A percentile compares a stretch with the other conserved stretches of the same genome.
phyloP scores from a whole-genome alignment of 2,113 vertebrate genomes.

The Antechinus stuartii region DNA sequence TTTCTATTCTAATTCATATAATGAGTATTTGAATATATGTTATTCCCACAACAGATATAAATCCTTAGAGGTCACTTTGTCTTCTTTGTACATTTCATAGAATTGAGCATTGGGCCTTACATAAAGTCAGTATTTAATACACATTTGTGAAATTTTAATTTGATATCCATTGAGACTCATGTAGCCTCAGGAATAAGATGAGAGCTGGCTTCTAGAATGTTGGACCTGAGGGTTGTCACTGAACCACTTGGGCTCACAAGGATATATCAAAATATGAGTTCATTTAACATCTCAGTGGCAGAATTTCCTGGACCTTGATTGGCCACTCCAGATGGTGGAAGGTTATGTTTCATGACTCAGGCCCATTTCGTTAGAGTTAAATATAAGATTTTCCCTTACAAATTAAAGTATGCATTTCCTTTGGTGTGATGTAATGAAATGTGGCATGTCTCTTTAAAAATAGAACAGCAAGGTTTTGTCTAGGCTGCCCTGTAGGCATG shows the following conservation, averaged over 20 bases:
- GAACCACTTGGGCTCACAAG: not conserved
- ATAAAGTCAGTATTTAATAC: not conserved
- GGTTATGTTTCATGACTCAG: not conserved
- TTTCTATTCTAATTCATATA: not conserved
- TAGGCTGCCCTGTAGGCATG: conserved; percentile 79
- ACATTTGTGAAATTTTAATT: not conserved
- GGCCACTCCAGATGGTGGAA: not conserved
- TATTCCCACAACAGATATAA: not conserved
- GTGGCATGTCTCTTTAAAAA: conserved; percentile 81
- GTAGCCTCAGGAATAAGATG: not conserved
- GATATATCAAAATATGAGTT: not conserved
- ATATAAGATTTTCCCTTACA: conserved; percentile 19
- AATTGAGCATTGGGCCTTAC: not conserved
- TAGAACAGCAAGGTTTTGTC: conserved; percentile 77
- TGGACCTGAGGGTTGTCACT: not conserved
- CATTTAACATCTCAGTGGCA: not conserved
- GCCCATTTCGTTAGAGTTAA: not conserved
- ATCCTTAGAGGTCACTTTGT: not conserved
- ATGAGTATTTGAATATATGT: not conserved
- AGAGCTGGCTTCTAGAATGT: not conserved
- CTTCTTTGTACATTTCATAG: not conserved
- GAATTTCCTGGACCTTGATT: not conserved
- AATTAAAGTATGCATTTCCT: conserved; percentile 52
- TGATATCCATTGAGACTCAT: not conserved
- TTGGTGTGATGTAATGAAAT: conserved; percentile 72